These are phyloP conservation scores for Mycteria americana DNA, from an alignment of 2,797 vertebrate genomes.

Conservation along the genomic window DNA sequence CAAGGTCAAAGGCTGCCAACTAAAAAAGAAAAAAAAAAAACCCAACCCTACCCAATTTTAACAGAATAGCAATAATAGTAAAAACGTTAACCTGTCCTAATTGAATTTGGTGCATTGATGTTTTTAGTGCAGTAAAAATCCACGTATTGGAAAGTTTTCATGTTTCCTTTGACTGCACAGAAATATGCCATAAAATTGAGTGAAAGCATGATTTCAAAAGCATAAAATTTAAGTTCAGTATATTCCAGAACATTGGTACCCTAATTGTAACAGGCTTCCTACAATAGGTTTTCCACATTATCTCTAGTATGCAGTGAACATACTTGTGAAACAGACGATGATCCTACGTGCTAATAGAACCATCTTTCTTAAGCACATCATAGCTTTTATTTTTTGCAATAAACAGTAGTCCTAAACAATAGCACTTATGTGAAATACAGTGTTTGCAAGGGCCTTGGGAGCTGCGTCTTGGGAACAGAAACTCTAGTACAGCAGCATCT, in stretches of 20 bases:
- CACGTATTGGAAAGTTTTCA: neutral
- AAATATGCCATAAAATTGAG: neutral
- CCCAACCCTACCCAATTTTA: neutral
- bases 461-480: neutral
- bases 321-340: neutral
- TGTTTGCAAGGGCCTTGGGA: slow-evolving; percentile 24
- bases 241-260: neutral
- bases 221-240: neutral
- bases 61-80: neutral
- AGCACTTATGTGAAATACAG: slow-evolving; percentile 8
- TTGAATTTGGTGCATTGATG: neutral
- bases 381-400: slow-evolving; percentile 4
- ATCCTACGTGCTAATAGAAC: neutral
- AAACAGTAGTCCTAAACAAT: slow-evolving; percentile 30
- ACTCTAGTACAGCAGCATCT: neutral
- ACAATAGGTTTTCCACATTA: neutral
- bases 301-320: neutral
- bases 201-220: slow-evolving; percentile 1
- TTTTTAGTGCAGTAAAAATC: neutral
- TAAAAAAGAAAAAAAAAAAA: neutral
- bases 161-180: neutral
- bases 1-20: neutral
- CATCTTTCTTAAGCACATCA: neutral
- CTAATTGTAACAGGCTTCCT: neutral
- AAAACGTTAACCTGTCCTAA: neutral